phyloP scores from a whole-genome alignment of 1,140 invertebrate species.

The Diprion similis region DNA sequence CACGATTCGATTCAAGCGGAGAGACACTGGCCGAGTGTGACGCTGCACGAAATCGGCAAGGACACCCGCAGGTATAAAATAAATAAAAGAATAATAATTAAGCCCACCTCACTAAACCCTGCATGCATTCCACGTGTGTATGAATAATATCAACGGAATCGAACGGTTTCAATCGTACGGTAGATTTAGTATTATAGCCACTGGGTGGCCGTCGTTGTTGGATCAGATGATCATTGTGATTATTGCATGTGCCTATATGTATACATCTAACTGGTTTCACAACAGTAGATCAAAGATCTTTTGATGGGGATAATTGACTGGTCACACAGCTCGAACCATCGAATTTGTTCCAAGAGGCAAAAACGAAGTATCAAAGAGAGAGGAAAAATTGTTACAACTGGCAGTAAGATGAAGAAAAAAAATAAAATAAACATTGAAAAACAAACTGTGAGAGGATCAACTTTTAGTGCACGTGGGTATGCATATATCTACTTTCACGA shows the following conservation, averaged over 20 bases:
- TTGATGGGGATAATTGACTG: too few species aligned
- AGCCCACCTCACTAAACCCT: too few species aligned
- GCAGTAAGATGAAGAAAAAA: too few species aligned
- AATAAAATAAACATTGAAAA: too few species aligned
- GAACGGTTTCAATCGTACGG: background rate
- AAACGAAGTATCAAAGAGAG: too few species aligned
- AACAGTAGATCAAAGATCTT: background rate
- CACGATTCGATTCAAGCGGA: background rate
- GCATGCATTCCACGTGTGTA: too few species aligned
- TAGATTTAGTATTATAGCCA: background rate
- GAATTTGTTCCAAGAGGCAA: too few species aligned
- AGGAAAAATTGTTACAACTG: too few species aligned
- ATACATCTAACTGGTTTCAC: background rate
- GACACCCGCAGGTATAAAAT: background rate
- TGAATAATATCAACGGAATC: background rate
- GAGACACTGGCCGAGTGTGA: background rate
- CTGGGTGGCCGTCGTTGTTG: background rate
- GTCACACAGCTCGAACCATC: too few species aligned
- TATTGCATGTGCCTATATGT: background rate
- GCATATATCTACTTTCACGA: too few species aligned
- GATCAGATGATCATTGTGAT: background rate
- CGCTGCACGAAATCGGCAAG: background rate
- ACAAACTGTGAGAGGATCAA: too few species aligned
- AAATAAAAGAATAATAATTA: constrained; percentile 4
- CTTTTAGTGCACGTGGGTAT: too few species aligned